Evolutionary conservation across 2,888 invertebrate species (phyloP).

Genomic region (Mycogona germanica): DNA sequence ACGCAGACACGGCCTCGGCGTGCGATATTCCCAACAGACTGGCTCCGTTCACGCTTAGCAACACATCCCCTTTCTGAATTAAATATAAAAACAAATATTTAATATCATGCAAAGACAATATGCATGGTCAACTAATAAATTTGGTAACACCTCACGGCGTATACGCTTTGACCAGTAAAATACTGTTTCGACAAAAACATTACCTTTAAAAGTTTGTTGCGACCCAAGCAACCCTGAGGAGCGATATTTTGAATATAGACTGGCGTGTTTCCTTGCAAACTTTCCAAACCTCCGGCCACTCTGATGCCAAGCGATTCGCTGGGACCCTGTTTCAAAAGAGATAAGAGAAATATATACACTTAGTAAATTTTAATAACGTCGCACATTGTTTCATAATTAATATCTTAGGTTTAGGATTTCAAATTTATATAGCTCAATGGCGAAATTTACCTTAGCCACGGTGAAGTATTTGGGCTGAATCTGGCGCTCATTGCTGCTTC

Average conservation of each 20-base stretch:
- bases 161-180: too few relatives aligned
- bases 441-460: conserved; percentile 26
- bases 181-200: not conserved
- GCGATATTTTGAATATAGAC: conserved; percentile 40
- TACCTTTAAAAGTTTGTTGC: conserved; percentile 35
- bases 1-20: conserved; percentile 36
- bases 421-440: not conserved
- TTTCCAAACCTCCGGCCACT: conserved; percentile 37
- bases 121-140: conserved; percentile 1
- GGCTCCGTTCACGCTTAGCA: conserved; percentile 36
- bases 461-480: conserved; percentile 23
- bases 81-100: not conserved
- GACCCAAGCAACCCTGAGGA: conserved; percentile 36
- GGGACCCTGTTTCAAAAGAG: conserved; percentile 28
- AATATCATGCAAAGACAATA: not conserved
- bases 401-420: not conserved
- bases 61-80: conserved; percentile 38
- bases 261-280: conserved; percentile 38
- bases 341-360: not conserved
- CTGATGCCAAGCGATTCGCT: conserved; percentile 38
- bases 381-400: not conserved
- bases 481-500: conserved; percentile 7
- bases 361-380: not conserved
- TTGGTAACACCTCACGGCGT: too few relatives aligned
- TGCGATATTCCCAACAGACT: conserved; percentile 37